phyloP scores from a whole-genome alignment of 1,140 invertebrate species.

The Papilio polyxenes region DNA sequence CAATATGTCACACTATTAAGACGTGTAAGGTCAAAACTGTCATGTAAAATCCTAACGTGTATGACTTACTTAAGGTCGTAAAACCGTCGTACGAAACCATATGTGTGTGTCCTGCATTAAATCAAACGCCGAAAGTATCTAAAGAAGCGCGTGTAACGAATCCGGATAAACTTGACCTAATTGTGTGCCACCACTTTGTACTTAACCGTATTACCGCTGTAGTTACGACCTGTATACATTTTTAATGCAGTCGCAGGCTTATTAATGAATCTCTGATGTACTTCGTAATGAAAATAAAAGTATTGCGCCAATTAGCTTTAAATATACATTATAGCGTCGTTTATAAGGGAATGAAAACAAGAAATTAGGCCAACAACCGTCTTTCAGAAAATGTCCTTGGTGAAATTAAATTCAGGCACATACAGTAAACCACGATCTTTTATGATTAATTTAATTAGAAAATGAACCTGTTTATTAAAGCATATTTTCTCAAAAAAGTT shows the following conservation, averaged over 20 bases:
- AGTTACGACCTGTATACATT: slow-evolving; percentile 14
- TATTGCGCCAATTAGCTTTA: background rate
- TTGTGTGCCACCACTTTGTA: background rate
- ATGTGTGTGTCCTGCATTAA: background rate
- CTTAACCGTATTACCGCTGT: slow-evolving; percentile 13
- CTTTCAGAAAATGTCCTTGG: background rate
- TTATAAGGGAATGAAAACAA: background rate
- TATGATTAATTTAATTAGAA: too few relatives aligned
- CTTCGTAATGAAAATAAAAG: slow-evolving; percentile 21
- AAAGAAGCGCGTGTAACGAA: slow-evolving; percentile 7
- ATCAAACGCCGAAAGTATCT: background rate
- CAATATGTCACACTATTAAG: too few relatives aligned
- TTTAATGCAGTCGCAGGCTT: background rate
- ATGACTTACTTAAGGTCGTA: background rate
- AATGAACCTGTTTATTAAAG: too few relatives aligned
- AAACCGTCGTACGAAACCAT: too few relatives aligned
- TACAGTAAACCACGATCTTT: background rate
- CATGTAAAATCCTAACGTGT: background rate
- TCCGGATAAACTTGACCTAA: slow-evolving; percentile 23
- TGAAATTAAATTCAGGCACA: background rate
- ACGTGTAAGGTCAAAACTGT: too few relatives aligned
- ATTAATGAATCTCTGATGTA: background rate
- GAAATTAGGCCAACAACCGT: slow-evolving; percentile 6
- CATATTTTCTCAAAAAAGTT: too few relatives aligned
- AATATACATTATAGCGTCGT: slow-evolving; percentile 5